Conservation (phyloP, 2,113 vertebrate species). For the Harpagus bidentatus region DNA sequence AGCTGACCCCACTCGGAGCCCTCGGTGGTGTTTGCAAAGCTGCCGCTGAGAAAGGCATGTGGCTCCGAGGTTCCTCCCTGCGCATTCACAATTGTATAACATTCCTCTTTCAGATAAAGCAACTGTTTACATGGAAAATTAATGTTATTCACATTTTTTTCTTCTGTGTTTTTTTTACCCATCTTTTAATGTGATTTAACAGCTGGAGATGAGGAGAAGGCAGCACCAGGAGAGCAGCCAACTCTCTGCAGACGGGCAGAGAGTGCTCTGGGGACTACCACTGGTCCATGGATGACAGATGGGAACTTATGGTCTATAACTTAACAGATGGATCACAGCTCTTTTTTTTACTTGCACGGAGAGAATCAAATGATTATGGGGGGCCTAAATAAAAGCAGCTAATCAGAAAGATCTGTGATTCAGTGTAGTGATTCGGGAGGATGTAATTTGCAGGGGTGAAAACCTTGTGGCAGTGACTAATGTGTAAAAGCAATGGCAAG, state of each 20-base stretch:
- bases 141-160: neutral
- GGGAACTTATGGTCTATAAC: slow-evolving; percentile 53
- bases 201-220: slow-evolving; percentile 45
- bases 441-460: neutral
- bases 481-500: neutral
- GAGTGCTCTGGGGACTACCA: neutral
- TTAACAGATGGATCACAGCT: slow-evolving; percentile 58
- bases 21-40: accelerated
- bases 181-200: slow-evolving; percentile 33
- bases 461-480: slow-evolving; percentile 1
- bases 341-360: slow-evolving; percentile 35
- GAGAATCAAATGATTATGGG: neutral
- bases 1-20: neutral
- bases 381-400: neutral
- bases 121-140: slow-evolving; percentile 16
- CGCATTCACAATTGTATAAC: neutral
- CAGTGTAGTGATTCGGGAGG: neutral
- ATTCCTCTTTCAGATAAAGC: neutral
- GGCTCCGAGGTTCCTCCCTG: neutral
- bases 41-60: neutral
- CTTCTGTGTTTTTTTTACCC: neutral
- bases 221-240: slow-evolving; percentile 22
- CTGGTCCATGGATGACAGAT: slow-evolving; percentile 49
- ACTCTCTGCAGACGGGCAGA: slow-evolving; percentile 30
- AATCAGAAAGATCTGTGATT: slow-evolving; percentile 3